Percentiles rank a stretch among this genome's conserved stretches.
phyloP scores from a whole-genome alignment of 2,797 vertebrate species.

The Mormyrus hasselquistii region DNA sequence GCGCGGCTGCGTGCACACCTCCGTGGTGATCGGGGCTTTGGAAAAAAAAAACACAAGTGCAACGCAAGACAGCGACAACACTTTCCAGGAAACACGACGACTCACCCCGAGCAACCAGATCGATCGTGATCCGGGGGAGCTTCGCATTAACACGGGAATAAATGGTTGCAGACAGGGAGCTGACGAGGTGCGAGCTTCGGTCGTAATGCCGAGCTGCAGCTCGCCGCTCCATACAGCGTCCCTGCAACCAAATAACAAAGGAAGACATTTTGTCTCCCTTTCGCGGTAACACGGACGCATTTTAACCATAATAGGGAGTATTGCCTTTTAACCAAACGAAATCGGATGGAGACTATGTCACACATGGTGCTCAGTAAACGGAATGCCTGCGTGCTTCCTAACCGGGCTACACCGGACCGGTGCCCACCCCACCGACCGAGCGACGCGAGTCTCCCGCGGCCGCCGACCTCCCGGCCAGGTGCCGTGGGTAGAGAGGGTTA shows the following conservation, averaged over 20 bases:
- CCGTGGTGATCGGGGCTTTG: neutral
- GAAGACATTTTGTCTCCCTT: conserved; percentile 56
- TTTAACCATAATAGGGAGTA: neutral
- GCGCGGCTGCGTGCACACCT: neutral
- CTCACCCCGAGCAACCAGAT: neutral
- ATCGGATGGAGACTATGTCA: neutral
- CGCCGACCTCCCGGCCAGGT: neutral
- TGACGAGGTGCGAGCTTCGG: neutral
- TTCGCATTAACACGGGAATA: neutral
- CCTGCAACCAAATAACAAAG: conserved; percentile 27
- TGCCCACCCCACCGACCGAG: neutral
- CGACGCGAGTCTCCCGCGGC: neutral
- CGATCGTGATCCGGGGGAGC: neutral
- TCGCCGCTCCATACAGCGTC: neutral
- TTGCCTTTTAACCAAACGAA: neutral
- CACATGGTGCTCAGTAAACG: neutral
- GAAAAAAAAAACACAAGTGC: neutral
- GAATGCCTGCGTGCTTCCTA: neutral
- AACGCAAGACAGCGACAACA: neutral
- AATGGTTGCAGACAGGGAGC: neutral
- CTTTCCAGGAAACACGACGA: neutral
- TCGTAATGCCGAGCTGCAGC: neutral
- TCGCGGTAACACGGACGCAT: conserved; percentile 15
- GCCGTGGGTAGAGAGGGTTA: neutral
- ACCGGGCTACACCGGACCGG: neutral